Percentiles rank a stretch among this genome's conserved stretches.
phyloP scores from a whole-genome alignment of 2,113 vertebrate species.

The Fulmarus glacialis region DNA sequence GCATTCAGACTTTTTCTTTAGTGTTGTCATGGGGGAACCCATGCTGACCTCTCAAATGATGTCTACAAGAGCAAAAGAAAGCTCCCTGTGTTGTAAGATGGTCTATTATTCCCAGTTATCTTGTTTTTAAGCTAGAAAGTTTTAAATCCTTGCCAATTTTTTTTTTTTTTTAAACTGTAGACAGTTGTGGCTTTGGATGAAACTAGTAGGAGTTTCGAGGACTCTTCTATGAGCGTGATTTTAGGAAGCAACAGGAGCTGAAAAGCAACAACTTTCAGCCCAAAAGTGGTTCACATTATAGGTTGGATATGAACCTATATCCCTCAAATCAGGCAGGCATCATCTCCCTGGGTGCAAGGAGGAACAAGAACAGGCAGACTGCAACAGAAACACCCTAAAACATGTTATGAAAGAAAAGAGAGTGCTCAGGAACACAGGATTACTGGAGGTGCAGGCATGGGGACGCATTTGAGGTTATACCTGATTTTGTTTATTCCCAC shows the following conservation, averaged over 20 bases:
- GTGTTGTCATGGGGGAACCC: background rate
- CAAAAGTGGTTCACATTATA: background rate
- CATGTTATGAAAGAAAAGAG: background rate
- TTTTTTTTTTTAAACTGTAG: background rate
- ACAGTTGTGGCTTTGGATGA: background rate
- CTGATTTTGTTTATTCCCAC: background rate
- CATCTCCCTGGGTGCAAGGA: background rate
- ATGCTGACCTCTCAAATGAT: background rate
- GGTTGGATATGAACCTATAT: background rate
- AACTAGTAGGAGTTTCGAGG: background rate
- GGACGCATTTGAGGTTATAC: background rate
- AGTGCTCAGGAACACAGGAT: background rate
- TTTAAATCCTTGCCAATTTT: background rate
- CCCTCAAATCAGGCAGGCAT: background rate
- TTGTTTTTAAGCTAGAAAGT: background rate
- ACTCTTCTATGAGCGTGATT: background rate
- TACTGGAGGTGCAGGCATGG: background rate
- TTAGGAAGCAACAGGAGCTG: background rate
- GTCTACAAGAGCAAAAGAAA: background rate
- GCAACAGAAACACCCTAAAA: background rate
- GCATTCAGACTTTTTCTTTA: background rate
- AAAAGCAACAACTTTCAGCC: background rate
- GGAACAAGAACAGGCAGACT: background rate
- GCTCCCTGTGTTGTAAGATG: background rate
- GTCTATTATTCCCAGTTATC: background rate